A percentile compares a stretch with the other conserved stretches of the same genome.
phyloP scores from a whole-genome alignment of 2,797 vertebrate species.

The Chrosomus eos region DNA sequence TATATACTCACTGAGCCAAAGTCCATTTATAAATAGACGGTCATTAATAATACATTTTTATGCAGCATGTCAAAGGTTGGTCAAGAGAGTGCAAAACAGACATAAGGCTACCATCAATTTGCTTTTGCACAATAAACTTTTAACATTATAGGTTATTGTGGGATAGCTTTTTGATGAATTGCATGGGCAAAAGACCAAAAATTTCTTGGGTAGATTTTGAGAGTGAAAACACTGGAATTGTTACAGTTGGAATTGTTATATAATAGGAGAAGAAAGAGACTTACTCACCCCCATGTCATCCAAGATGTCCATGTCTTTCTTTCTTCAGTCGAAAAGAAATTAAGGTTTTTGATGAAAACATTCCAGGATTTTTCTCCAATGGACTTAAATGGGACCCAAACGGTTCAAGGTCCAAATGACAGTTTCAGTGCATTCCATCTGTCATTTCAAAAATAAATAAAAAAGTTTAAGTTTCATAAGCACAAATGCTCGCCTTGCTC shows the following conservation, averaged over 20 bases:
- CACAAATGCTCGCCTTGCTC: too few relatives aligned
- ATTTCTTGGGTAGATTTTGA: background rate
- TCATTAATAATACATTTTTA: conserved; percentile 27
- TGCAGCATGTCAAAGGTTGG: background rate
- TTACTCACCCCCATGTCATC: too few relatives aligned
- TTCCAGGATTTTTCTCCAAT: too few relatives aligned
- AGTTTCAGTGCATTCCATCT: too few relatives aligned
- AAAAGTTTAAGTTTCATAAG: too few relatives aligned
- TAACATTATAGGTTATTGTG: background rate
- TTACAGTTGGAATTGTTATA: background rate
- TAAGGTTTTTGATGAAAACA: too few relatives aligned
- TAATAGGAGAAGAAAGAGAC: background rate
- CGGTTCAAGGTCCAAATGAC: too few relatives aligned
- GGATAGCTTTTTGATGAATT: background rate
- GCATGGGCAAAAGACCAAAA: background rate
- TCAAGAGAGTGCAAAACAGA: background rate
- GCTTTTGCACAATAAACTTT: too few relatives aligned
- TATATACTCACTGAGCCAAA: background rate
- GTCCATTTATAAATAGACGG: background rate
- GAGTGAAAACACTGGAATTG: background rate
- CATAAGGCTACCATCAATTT: background rate
- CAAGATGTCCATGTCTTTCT: too few relatives aligned
- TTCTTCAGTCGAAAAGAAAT: too few relatives aligned
- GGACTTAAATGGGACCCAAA: too few relatives aligned
- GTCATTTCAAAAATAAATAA: too few relatives aligned